Base-by-base conservation (phyloP, 2,797 vertebrate genomes). In the Crenuchus spilurus region DNA sequence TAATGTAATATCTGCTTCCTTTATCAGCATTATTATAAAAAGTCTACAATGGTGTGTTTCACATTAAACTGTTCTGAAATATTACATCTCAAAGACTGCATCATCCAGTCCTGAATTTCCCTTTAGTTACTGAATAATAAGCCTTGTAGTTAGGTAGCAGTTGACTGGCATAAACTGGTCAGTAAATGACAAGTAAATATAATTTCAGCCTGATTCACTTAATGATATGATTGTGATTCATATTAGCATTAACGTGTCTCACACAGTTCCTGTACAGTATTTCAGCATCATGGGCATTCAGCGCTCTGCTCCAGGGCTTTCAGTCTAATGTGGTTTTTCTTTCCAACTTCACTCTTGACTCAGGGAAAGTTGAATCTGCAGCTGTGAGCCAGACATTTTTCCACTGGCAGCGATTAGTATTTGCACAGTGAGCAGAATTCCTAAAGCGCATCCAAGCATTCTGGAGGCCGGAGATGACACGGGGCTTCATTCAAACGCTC, bases 321-420 rank as follows among this genome's bases (percentile, higher is more conserved):
- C 10, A 3, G 20, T 20, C n/a, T n/a, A n/a, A n/a, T n/a, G 2
- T 1, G 26, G 39, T 55, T 2, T 20, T 31, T 35, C 10, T 35
- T 62, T 54, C 16, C 33, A 33, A 10, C 26, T 37, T 20, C 4
- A 22, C 31, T 18, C 22, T 3, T 58, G 55, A 58, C 52, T 57
- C 30, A n/a, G 16, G 31, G 18, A 37, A 37, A 22, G 14, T 22
- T 22, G 22, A 2, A 42, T 5, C 6, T 11, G 4, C 16, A 48
- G 20, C 60, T 52, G 22, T 63, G 28, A 33, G 8, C 20, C 69
- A 61, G 44, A 14, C 39, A 16, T 3, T 44, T 63, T 64, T 72
- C 48, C 18, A 28, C 28, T 41, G 28, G 5, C 13, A 52, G 26
- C 16, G 16, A 37, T 33, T 54, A 3, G 49, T 14, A 51, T 51